Base-by-base conservation (phyloP, 2,797 vertebrate species). In the Rhinophrynus dorsalis region DNA sequence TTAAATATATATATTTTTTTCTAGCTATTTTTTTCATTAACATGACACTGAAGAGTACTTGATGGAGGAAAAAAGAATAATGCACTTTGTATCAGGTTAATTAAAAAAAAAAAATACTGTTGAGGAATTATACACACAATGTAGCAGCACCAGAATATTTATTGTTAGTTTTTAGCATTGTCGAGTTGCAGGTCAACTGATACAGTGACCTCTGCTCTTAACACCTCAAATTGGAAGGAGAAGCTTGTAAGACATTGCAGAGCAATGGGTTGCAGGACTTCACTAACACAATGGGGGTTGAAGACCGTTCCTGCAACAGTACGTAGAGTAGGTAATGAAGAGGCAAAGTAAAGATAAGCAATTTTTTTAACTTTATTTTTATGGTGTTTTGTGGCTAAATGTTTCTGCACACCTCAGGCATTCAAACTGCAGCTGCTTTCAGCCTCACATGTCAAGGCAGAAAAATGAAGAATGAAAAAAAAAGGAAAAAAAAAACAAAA, bases 61-160 rank as follows among this genome's bases (percentile, higher is more conserved):
- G 79, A 85, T 76, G 80, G 80, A 74, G 78, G 69, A 83, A 86
- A 86, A 79, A 89, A 78, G 76, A 83, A 83, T 88, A 91, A 92
- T 89, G 86, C 90, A 90, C 89, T 93, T 93, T 94, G 90, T 91
- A 91, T 92, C 88, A 88, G 89, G 88, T 92, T 92, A 87, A 85
- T 90, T 87, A 88, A 47, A 70, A 69, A 38, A 55, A 59, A 33
- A 27, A 66, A 24, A 89, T 85, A 84, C 82, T 86, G 85, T 83
- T 69, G 86, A 88, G 88, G 91, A 94, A 89, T 85, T 88, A 84
- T 87, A 88, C 86, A 90, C 83, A 88, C 86, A 88, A 94, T 92
- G 91, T 91, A 91, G 90, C 83, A 86, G 85, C 92, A 92, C 92
- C 86, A 89, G 83, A 89, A 82, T 92, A 93, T 92, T 92, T 91